Evolutionary conservation across 1,140 invertebrate species (phyloP), one percentile per base, ranked within the genome.

Genomic region (Meloidogyne floridensis): DNA sequence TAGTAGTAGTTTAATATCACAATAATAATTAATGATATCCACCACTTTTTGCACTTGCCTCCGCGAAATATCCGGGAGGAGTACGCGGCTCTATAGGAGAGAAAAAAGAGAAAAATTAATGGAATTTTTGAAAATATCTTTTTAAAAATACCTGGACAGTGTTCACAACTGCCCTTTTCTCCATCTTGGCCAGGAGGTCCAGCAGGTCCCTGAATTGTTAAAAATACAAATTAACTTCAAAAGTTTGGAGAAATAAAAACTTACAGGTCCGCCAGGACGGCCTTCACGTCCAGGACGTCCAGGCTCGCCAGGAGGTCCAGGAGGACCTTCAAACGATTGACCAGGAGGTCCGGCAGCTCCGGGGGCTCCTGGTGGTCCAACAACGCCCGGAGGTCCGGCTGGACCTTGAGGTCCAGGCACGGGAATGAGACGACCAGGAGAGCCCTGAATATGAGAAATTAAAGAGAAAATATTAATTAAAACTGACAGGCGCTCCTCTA

Each of bases 391-490:
- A 15, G 47, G 53, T 59, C 80, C 84, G 42, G 87, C 81, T 76
- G 87, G 86, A 75, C 88, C 87, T 80, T 89, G 88, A 54, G 87
- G 88, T 80, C 88, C 88, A 54, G 88, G 88, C 11, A 90, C 87
- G 11, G 87, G 87, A 75, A 89, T 89, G 65, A 87, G 83, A 47
- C 88, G 83, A 75, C 88, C 88, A 54, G 84, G 80, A 20, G 88
- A 87, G 47, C 88, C 59, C 59, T 65, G 59, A 65, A 65, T n/a
- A 65, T 6, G 15, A n/a, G n/a, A 65, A 65, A 65, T 65, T 65
- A 6, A 65, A 65, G 2, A n/a, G 6, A n/a, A n/a, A n/a, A 65
- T 6, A 6, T 65, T n/a, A 7, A 65, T 6, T 7, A 65, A 65
- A 65, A 65, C 59, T 65, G 15, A 65, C 88, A 59, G 87, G 88